Evolutionary conservation across 1,140 invertebrate genomes (phyloP).

Genomic region (Pseudoatta argentina): DNA sequence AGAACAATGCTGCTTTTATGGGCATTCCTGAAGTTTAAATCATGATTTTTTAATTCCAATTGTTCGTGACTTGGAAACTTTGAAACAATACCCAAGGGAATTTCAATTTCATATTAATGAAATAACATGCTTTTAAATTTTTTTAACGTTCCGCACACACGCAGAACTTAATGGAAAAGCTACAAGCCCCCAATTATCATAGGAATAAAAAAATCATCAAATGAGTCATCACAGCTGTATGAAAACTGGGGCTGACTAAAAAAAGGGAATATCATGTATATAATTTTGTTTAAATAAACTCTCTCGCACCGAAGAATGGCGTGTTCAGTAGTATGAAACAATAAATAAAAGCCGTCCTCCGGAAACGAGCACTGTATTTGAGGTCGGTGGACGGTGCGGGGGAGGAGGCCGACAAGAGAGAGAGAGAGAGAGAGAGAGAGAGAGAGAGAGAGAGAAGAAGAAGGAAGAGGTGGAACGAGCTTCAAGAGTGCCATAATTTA

Average conservation of each 20-base stretch:
- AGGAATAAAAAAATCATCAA: no score
- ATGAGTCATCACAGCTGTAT: neutral
- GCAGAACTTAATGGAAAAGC: neutral
- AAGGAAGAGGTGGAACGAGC: constrained; percentile 59
- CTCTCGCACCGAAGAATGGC: constrained; percentile 5
- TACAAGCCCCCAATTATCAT: neutral
- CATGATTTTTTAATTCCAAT: neutral
- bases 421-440: neutral
- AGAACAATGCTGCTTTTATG: neutral
- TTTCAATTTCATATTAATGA: neutral
- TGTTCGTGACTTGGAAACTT: neutral
- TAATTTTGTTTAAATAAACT: constrained; percentile 38
- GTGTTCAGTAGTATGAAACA: constrained; percentile 34
- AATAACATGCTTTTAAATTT: constrained; percentile 7
- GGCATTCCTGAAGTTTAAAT: neutral
- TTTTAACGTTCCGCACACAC: neutral
- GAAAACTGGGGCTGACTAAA: neutral
- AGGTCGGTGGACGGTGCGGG: neutral
- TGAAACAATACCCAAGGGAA: neutral
- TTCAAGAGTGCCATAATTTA: constrained; percentile 78
- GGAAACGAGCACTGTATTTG: constrained; percentile 31
- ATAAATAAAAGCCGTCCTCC: constrained; percentile 49
- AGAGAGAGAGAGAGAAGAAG: neutral
- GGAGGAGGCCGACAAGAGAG: neutral
- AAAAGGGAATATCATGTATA: neutral